These are phyloP conservation scores for Tokudaia muenninki DNA, from an alignment of 2,797 vertebrate species.

Conservation along the genomic window DNA sequence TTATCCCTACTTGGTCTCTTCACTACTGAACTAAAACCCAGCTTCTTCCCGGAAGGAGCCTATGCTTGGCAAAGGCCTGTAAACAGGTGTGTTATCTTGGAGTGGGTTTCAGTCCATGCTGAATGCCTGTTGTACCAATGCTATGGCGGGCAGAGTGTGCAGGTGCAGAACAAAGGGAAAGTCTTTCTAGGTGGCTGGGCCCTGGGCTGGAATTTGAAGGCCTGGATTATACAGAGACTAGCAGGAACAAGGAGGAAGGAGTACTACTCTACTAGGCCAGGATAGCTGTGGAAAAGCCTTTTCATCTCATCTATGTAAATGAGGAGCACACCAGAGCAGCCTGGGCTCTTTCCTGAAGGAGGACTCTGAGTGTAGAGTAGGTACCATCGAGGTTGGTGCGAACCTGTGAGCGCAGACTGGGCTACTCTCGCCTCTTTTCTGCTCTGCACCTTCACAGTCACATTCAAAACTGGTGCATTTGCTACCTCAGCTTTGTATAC, in stretches of 20 bases:
- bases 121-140: background rate
- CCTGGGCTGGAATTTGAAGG: background rate
- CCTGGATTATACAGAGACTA: background rate
- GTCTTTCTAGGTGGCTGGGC: background rate
- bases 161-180: background rate
- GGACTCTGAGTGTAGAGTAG: background rate
- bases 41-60: background rate
- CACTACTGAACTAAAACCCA: background rate
- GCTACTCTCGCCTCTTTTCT: background rate
- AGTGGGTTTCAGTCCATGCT: background rate
- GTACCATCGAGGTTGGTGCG: background rate
- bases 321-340: background rate
- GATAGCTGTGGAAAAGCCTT: background rate
- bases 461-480: background rate
- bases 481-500: background rate
- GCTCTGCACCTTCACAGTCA: background rate
- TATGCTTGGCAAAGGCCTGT: background rate
- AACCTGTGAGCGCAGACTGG: background rate
- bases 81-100: background rate
- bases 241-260: background rate
- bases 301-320: background rate
- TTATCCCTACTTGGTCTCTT: background rate
- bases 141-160: accelerated
- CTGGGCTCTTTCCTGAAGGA: background rate
- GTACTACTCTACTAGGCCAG: slow-evolving; percentile 7